Conservation (phyloP, 35 echinoderm and acorn worm species). For the Nesometra sesokonis region DNA sequence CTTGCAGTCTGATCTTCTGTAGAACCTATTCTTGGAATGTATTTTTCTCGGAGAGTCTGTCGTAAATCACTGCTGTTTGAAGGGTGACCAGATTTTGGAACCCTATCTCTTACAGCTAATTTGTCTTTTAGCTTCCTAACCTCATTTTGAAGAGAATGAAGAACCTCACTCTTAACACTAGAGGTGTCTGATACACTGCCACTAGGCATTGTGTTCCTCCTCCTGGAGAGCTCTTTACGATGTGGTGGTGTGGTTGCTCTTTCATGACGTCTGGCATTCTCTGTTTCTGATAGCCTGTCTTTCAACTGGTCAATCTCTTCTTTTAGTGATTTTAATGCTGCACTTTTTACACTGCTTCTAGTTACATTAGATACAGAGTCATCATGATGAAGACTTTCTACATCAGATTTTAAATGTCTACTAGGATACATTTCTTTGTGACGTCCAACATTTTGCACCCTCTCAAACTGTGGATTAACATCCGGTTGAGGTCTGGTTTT, state of each 20-base stretch:
- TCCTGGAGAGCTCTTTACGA: not conserved
- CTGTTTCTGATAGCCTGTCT: constrained; percentile 16
- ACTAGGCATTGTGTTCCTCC: not conserved
- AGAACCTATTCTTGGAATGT: constrained; percentile 18
- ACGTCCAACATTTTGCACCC: not conserved
- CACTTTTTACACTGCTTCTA: constrained; percentile 54
- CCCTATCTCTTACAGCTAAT: not conserved
- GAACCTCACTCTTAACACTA: constrained; percentile 28
- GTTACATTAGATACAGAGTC: constrained; percentile 40
- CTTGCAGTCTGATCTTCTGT: not conserved
- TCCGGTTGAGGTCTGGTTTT: not conserved
- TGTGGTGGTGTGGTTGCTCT: not conserved
- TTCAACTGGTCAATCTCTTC: constrained; percentile 41
- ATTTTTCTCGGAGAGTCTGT: constrained; percentile 30
- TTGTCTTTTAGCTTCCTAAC: constrained; percentile 26
- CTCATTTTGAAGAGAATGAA: constrained; percentile 36
- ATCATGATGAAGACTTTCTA: not conserved
- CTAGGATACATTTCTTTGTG: not conserved
- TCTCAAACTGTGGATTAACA: not conserved
- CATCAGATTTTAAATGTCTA: not conserved
- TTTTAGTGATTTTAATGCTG: constrained; percentile 37
- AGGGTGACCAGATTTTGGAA: not conserved
- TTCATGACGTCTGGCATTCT: not conserved
- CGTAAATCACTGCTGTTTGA: not conserved
- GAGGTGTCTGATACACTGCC: not conserved